Conservation (phyloP, 2,797 vertebrate genomes). For the Sebastes itinus region DNA sequence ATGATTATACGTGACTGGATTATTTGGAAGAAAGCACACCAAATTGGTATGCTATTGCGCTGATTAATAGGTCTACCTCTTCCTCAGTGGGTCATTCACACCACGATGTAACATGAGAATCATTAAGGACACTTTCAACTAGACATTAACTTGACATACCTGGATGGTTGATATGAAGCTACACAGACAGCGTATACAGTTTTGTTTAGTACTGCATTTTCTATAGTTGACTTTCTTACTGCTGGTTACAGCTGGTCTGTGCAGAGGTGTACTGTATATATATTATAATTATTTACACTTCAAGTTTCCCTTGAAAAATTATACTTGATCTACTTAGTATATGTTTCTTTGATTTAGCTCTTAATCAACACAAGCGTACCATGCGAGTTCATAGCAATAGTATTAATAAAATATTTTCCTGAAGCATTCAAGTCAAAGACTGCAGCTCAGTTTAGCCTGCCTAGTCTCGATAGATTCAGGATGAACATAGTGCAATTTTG, state of each 20-base stretch:
- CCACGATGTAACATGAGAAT: neutral
- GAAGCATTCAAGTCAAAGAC: neutral
- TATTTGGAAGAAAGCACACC: no score
- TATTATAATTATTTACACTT: neutral
- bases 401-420: neutral
- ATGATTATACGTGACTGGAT: no score
- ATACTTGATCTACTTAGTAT: neutral
- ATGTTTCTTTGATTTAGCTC: neutral
- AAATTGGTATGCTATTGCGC: no score
- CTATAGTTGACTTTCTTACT: neutral
- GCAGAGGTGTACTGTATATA: neutral
- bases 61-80: neutral
- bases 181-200: neutral
- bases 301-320: neutral
- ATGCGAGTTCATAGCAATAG: neutral
- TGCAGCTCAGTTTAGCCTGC: neutral
- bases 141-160: neutral
- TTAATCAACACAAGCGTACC: neutral
- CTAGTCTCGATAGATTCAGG: neutral
- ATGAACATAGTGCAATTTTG: neutral
- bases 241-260: neutral
- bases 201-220: neutral
- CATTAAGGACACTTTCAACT: neutral
- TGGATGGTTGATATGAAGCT: neutral
- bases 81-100: neutral